Base-by-base conservation (phyloP, 2,797 vertebrate genomes). In the Phataginus tricuspis region DNA sequence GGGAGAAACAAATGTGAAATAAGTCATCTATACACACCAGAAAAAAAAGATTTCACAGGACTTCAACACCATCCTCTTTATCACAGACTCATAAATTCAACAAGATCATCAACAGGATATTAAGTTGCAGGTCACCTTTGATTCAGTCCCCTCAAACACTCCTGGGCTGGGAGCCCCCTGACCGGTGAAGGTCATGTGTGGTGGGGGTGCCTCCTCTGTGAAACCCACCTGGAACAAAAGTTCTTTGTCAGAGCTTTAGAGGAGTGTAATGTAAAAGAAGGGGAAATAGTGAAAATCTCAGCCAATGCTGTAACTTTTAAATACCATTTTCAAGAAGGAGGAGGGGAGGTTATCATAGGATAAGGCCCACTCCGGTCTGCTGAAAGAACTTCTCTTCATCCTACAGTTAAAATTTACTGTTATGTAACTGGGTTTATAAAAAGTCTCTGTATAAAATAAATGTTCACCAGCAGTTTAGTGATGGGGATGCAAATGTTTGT, bases 101-200 rank as follows among this genome's bases (percentile, higher is more conserved):
- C 99, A 99, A 99, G 98, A 97, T 98, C 98, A 99, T 99, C 99
- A 99, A 98, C 99, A 99, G 98, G 99, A 99, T 99, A 98, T 99
- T 99, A 99, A 98, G 98, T 99, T 99, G 98, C 98, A 98, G 98
- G 98, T 98, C 98, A 98, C 98, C 98, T 99, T 99, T 99, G 98
- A 98, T 98, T 98, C 97, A 95, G 96, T 92, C 98, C 98, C 99
- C 99, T 98, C 98, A 98, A 98, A 90, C 97, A 98, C 99, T 99
- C 99, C 98, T 99, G 99, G 99, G 98, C 98, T 99, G 98, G 98
- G 98, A 98, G 99, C 99, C 99, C 99, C 98, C 75, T 99, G 99
- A 99, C 99, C 99, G 97, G 80, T 98, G 98, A 99, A 99, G 98
- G 98, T 99, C 99, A 99, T 99, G 99, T 99, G 98, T 98, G 98